These are phyloP conservation scores for Sphyrna mokarran DNA, from an alignment of 2,113 vertebrate species.

Conservation along the genomic window DNA sequence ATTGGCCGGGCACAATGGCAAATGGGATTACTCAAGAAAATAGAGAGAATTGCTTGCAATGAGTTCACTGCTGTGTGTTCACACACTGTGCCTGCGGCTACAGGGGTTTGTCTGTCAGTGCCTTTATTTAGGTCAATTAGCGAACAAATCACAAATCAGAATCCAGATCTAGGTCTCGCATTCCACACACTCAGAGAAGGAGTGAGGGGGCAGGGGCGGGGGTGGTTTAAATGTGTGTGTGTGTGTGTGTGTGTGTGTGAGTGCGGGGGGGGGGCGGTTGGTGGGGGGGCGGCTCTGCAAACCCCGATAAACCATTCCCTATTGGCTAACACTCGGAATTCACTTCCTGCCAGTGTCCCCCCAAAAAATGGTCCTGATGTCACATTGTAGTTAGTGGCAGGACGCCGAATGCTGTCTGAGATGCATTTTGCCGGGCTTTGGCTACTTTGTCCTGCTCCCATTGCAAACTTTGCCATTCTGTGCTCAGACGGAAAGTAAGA, in stretches of 20 bases:
- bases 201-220: too few relatives aligned
- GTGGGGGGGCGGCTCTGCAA: too few relatives aligned
- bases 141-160: slow-evolving; percentile 62
- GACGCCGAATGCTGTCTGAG: background rate
- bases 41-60: slow-evolving; percentile 46
- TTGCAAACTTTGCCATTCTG: background rate
- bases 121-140: slow-evolving; percentile 79
- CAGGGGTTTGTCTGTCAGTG: slow-evolving; percentile 49
- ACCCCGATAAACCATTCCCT: background rate
- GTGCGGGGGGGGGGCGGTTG: background rate
- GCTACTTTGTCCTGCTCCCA: background rate
- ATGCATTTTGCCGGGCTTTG: background rate
- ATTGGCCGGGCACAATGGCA: slow-evolving; percentile 61
- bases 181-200: background rate
- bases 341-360: background rate
- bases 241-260: too few relatives aligned
- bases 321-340: background rate
- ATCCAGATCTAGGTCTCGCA: slow-evolving; percentile 38
- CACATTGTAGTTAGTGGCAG: background rate
- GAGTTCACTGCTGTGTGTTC: slow-evolving; percentile 45
- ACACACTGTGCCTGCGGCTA: slow-evolving; percentile 51
- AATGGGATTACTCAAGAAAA: slow-evolving; percentile 57
- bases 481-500: slow-evolving; percentile 9
- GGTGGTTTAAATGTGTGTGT: too few relatives aligned
- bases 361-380: background rate